phyloP scores from a whole-genome alignment of 2,797 vertebrate genomes.

The Clarias fuscus region DNA sequence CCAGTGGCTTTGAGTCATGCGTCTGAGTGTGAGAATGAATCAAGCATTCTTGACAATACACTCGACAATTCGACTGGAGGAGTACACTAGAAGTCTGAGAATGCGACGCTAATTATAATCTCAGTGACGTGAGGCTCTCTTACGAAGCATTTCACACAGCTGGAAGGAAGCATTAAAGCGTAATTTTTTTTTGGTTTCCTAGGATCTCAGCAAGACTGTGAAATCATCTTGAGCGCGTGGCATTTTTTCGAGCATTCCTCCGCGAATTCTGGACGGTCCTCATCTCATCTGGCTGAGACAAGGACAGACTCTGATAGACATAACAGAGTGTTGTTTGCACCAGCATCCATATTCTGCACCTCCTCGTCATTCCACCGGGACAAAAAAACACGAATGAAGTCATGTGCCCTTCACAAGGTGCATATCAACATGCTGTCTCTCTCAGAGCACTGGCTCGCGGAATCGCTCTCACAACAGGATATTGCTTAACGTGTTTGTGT shows the following conservation, averaged over 20 bases:
- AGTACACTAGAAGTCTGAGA: constrained; percentile 25
- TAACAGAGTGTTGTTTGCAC: not conserved
- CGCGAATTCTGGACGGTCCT: not conserved
- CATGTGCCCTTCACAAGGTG: constrained; percentile 28
- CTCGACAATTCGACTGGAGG: constrained; percentile 2
- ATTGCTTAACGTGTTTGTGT: constrained; percentile 14
- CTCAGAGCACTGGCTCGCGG: not conserved
- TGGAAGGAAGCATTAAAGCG: not conserved
- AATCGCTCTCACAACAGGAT: not conserved
- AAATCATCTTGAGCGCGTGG: not conserved
- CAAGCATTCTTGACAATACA: constrained; percentile 11
- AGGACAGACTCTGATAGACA: not conserved
- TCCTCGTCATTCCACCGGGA: not conserved
- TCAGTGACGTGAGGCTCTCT: not conserved
- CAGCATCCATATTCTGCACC: constrained; percentile 8
- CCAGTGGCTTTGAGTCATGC: not conserved
- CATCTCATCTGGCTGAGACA: not conserved
- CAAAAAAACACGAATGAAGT: constrained; percentile 31
- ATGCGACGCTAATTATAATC: not conserved
- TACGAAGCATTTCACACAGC: not conserved
- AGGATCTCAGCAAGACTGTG: not conserved
- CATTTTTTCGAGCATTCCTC: not conserved
- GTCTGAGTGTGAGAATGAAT: constrained; percentile 23
- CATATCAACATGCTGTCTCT: constrained; percentile 19
- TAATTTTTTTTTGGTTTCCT: not conserved